Evolutionary conservation across 2,797 vertebrate species (phyloP).

Genomic region (Oryzias dopingdopingensis): DNA sequence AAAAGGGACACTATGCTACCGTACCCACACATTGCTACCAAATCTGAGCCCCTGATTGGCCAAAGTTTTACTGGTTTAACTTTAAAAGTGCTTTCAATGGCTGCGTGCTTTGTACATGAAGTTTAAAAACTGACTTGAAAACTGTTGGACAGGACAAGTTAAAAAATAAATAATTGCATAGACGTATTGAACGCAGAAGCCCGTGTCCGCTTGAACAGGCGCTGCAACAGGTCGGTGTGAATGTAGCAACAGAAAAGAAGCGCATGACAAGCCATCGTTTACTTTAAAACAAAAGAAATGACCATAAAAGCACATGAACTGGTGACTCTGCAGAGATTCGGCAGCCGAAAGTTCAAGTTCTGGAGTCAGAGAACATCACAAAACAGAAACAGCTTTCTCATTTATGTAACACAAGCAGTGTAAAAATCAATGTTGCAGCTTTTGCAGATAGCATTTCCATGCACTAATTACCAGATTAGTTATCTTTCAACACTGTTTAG

Average conservation of each 20-base stretch:
- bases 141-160: no score
- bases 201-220: no score
- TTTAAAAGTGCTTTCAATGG: no score
- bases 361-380: conserved; percentile 31
- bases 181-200: no score
- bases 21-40: no score
- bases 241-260: background rate
- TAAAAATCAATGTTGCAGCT: conserved; percentile 52
- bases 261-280: background rate
- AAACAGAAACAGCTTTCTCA: conserved; percentile 36
- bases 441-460: conserved; percentile 33
- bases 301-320: background rate
- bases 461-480: conserved; percentile 36
- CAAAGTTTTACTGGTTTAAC: no score
- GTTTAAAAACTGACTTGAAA: no score
- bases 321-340: conserved; percentile 22
- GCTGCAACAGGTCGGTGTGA: conserved; percentile 5
- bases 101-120: no score
- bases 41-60: no score
- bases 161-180: no score
- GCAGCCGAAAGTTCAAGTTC: conserved; percentile 26
- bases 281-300: background rate
- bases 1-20: no score
- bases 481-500: conserved; percentile 45
- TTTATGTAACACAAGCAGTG: conserved; percentile 34